These are phyloP conservation scores for Ibidorhyncha struthersii DNA, from an alignment of 2,113 vertebrate species.

Conservation along the genomic window DNA sequence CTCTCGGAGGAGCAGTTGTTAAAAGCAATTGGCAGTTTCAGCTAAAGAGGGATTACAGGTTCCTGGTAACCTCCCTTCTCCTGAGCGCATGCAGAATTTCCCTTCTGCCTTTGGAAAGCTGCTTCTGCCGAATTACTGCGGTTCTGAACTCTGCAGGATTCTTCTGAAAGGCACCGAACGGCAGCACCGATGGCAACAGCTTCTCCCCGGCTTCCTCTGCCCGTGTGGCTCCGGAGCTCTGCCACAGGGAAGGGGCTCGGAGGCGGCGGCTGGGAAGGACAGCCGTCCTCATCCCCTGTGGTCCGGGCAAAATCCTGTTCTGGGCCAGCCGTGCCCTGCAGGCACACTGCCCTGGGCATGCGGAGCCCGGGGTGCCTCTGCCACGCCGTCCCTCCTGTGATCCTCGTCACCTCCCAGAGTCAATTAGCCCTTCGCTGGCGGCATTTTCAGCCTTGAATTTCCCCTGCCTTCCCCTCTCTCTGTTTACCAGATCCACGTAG, in stretches of 20 bases:
- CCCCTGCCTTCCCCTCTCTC: neutral
- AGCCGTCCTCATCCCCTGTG: neutral
- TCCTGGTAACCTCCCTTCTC: neutral
- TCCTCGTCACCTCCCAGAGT: neutral
- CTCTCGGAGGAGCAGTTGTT: neutral
- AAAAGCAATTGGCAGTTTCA: neutral
- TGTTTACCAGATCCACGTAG: neutral
- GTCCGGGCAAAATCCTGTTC: neutral
- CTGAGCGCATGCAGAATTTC: neutral
- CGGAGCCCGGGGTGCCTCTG: accelerated
- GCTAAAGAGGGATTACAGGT: neutral
- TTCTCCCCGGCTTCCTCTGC: neutral
- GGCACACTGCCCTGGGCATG: accelerated
- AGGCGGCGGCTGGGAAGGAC: accelerated
- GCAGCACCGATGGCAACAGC: neutral
- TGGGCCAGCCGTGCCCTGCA: neutral
- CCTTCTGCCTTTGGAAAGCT: neutral
- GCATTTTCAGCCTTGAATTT: neutral
- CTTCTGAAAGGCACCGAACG: accelerated
- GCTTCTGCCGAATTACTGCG: accelerated
- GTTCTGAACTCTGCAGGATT: accelerated
- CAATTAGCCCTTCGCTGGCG: neutral
- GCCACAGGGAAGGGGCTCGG: accelerated
- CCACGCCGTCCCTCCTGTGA: accelerated
- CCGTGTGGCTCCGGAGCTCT: no score